phyloP scores from a whole-genome alignment of 2,797 vertebrate species.

The Hydrocynus forskahlii region DNA sequence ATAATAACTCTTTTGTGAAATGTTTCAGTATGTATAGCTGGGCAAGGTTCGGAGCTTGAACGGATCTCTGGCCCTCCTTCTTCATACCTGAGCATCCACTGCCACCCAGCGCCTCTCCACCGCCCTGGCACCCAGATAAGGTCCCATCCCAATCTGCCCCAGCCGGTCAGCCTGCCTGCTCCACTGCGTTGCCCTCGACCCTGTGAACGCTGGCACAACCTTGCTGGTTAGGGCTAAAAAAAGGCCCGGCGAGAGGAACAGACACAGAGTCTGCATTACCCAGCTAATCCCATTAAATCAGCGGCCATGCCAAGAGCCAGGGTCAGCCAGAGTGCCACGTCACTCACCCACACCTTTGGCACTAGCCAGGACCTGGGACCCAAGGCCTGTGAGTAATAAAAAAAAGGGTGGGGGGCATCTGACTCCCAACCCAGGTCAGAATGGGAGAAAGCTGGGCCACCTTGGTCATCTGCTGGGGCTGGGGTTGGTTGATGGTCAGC shows the following conservation, averaged over 20 bases:
- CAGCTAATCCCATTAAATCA: slow-evolving; percentile 85
- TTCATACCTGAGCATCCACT: slow-evolving; percentile 58
- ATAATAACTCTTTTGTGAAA: neutral
- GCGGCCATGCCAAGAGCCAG: slow-evolving; percentile 76
- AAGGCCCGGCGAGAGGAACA: slow-evolving; percentile 75
- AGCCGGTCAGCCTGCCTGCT: slow-evolving; percentile 32
- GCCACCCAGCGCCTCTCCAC: slow-evolving; percentile 40
- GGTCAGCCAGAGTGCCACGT: slow-evolving; percentile 86
- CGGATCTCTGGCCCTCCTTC: neutral
- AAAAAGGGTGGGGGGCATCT: slow-evolving; percentile 1
- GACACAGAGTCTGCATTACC: slow-evolving; percentile 84
- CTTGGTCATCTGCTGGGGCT: slow-evolving; percentile 57
- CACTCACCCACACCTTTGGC: slow-evolving; percentile 82
- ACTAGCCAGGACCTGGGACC: slow-evolving; percentile 67
- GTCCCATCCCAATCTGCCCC: slow-evolving; percentile 29
- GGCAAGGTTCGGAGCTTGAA: neutral
- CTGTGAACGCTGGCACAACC: slow-evolving; percentile 79
- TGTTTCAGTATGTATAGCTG: slow-evolving; percentile 17
- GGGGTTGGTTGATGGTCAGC: slow-evolving; percentile 44
- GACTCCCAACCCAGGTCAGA: slow-evolving; percentile 34
- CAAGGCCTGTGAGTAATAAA: slow-evolving; percentile 1
- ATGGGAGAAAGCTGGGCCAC: slow-evolving; percentile 58
- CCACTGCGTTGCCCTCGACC: slow-evolving; percentile 79
- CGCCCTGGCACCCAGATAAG: slow-evolving; percentile 30
- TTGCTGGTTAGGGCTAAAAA: slow-evolving; percentile 77